Base-by-base conservation (phyloP, 2,888 invertebrate genomes). In the Andrena praecox region DNA sequence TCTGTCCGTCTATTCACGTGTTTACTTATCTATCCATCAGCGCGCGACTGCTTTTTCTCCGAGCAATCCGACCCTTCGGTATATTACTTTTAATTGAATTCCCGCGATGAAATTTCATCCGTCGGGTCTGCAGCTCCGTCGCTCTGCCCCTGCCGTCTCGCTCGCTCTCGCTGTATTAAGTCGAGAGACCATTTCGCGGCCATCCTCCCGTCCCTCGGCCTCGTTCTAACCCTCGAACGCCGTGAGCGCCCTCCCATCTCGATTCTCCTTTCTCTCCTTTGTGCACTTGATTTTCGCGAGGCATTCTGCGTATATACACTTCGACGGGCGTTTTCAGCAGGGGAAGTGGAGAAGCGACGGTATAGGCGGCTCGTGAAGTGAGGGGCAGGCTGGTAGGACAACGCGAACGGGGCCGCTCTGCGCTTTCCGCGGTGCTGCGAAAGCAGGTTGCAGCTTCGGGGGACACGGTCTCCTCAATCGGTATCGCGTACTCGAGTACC, bases 51-150 rank as follows among this genome's bases (percentile, higher is more conserved):
- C 80, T 89, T 85, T 87, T 81, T 85, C 66, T 66, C 31, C 33
- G 67, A 80, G 50, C 42, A 71, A 77, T 72, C 64, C 83, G 85
- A 86, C 79, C 85, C 87, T 84, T 89, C 87, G 85, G 86, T 87
- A 91, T 92, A 92, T 92, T 91, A 93, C 89, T 92, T 93, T 93
- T 93, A 93, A 93, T 93, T 93, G 93, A 93, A 93, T 93, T 91
- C 89, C 86, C 87, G 87, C 88, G 90, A 92, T 92, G 91, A 93
- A 93, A 93, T 93, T 92, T 92, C 92, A 91, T 91, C 90, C 88
- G 75, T 33, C 76, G 78, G 69, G 71, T 75, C 79, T 69, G 42
- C 12, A 77, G 64, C 59, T 80, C 80, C 81, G 77, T 84, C 85
- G 52, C 74, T 35, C 59, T 82, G 5, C 42, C 42, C 42, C 16